Evolutionary conservation across 2,888 invertebrate genomes (phyloP).

Genomic region (Xestia sexstrigata): DNA sequence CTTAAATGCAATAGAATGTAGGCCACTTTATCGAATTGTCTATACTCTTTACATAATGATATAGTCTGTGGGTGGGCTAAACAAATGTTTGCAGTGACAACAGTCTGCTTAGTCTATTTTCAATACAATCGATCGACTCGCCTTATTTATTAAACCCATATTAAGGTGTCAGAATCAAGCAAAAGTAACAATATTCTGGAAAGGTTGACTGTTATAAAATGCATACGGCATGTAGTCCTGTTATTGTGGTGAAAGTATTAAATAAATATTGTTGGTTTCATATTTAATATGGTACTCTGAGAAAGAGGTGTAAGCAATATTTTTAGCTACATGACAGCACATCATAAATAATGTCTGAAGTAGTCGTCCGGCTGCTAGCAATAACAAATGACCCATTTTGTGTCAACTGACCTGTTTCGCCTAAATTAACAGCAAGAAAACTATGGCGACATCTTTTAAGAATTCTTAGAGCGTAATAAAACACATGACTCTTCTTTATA

Average conservation of each 20-base stretch:
- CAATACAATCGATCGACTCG: conserved; percentile 9
- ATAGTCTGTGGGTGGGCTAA: conserved; percentile 5
- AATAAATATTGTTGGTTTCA: too few relatives aligned
- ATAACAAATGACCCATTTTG: conserved; percentile 36
- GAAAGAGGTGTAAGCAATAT: conserved; percentile 21
- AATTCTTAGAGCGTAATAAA: neutral
- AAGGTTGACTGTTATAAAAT: too few relatives aligned
- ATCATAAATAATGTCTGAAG: conserved; percentile 25
- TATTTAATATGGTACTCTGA: neutral
- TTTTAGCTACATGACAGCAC: conserved; percentile 32
- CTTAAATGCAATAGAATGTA: neutral
- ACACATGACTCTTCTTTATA: neutral
- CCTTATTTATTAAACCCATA: neutral
- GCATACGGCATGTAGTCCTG: too few relatives aligned
- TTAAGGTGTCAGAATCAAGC: neutral
- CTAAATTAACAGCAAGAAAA: conserved; percentile 16
- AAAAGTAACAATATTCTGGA: neutral
- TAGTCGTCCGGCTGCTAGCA: conserved; percentile 4
- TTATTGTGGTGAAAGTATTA: too few relatives aligned
- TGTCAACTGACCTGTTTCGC: conserved; percentile 17
- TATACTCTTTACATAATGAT: neutral
- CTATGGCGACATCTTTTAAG: neutral
- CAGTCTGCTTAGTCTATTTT: conserved; percentile 14
- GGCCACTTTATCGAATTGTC: neutral
- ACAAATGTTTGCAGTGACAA: conserved; percentile 16